These are phyloP conservation scores for Asobara japonica DNA, from an alignment of 1,140 invertebrate species.

Conservation along the genomic window DNA sequence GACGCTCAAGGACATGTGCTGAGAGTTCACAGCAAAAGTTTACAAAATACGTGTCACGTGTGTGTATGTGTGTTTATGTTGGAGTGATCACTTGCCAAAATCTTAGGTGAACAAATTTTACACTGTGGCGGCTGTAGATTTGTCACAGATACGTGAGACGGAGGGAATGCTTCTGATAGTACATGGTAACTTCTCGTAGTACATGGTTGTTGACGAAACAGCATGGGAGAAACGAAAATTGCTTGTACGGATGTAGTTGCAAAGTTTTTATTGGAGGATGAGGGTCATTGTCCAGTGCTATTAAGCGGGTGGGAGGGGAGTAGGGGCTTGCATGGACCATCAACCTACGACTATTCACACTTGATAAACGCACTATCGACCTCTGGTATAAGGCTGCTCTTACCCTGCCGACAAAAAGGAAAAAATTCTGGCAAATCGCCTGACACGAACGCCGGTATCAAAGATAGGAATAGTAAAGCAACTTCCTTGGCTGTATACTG, in stretches of 20 bases:
- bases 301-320: neutral
- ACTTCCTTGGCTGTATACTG: conserved; percentile 34
- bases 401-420: neutral
- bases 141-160: neutral
- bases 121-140: neutral
- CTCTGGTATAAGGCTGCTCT: neutral
- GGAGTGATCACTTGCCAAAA: conserved; percentile 10
- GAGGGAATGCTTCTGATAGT: neutral
- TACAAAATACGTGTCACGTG: conserved; percentile 1
- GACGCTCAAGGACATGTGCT: conserved; percentile 17
- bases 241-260: neutral
- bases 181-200: neutral
- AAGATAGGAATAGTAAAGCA: conserved; percentile 36
- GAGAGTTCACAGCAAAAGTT: conserved; percentile 5
- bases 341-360: conserved; percentile 27
- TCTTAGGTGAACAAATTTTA: neutral
- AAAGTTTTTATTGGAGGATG: neutral
- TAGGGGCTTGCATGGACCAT: neutral
- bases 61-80: neutral
- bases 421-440: conserved; percentile 39
- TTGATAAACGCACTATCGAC: neutral
- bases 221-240: neutral
- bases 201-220: neutral
- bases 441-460: conserved; percentile 19
- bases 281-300: neutral